phyloP scores from a whole-genome alignment of 92 coral and sea anemone genomes.

The Parazoanthus swiftii region DNA sequence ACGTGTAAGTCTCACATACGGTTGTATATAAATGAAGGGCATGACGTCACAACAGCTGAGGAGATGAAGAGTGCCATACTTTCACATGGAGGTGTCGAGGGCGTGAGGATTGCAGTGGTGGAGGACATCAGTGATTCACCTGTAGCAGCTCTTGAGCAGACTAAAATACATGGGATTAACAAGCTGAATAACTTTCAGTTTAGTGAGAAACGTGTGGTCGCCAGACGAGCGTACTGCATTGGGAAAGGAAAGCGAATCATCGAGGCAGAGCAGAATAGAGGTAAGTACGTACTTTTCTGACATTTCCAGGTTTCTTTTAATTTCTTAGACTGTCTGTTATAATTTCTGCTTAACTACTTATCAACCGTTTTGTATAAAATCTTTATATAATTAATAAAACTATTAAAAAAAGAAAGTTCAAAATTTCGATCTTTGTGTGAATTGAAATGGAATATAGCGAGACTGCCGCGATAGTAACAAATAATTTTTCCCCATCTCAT shows the following conservation, averaged over 20 bases:
- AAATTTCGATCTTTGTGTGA: no score
- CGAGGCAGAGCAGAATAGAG: background rate
- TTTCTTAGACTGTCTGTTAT: no score
- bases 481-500: no score
- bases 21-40: conserved; percentile 51
- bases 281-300: background rate
- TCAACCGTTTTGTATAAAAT: no score
- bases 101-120: conserved; percentile 43
- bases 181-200: conserved; percentile 54
- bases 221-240: conserved; percentile 46
- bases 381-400: no score
- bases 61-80: conserved; percentile 47
- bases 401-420: no score
- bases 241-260: conserved; percentile 36
- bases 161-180: conserved; percentile 30
- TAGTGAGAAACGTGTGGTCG: conserved; percentile 22
- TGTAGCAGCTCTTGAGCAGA: conserved; percentile 27
- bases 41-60: conserved; percentile 47
- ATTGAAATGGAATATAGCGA: no score
- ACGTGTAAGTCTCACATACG: conserved; percentile 52
- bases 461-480: no score
- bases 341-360: no score
- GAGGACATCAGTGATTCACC: conserved; percentile 4
- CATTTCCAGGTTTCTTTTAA: no score
- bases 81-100: conserved; percentile 44